Percentiles rank a stretch among this genome's conserved stretches.
Evolutionary conservation across 2,797 vertebrate species (phyloP).

Genomic region (Cyprinella venusta): DNA sequence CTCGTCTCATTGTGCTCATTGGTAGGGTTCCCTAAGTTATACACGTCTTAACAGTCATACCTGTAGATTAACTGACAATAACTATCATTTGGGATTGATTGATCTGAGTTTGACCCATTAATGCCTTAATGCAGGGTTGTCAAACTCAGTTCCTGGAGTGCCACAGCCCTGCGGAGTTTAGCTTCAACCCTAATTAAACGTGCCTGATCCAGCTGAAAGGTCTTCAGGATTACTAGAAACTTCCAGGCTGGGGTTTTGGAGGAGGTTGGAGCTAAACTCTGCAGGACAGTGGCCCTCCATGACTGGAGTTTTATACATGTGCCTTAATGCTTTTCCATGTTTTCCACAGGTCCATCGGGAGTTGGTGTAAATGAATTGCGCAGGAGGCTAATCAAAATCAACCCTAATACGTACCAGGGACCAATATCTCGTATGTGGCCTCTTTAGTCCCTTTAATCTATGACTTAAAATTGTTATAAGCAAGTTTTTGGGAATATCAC

Average conservation of each 20-base stretch:
- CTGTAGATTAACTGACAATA: not conserved
- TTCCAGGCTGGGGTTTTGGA: not conserved
- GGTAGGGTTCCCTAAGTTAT: slow-evolving; percentile 74
- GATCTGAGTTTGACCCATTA: not conserved
- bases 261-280: not conserved
- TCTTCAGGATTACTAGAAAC: not conserved
- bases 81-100: not conserved
- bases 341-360: slow-evolving; percentile 83
- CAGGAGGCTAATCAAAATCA: slow-evolving; percentile 83
- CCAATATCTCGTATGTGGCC: slow-evolving; percentile 86
- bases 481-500: not conserved
- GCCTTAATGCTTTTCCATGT: not conserved
- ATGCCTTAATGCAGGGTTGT: not conserved
- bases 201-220: not conserved
- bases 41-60: not conserved
- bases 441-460: not conserved
- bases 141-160: no score
- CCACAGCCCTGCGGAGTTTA: not conserved
- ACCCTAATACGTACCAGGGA: slow-evolving; percentile 83
- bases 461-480: not conserved
- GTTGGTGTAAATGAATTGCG: slow-evolving; percentile 91
- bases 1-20: slow-evolving; percentile 84
- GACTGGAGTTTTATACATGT: not conserved
- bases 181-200: not conserved
- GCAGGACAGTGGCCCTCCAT: not conserved